phyloP scores from a whole-genome alignment of 1,140 invertebrate genomes.

The Sitobion miscanthi region DNA sequence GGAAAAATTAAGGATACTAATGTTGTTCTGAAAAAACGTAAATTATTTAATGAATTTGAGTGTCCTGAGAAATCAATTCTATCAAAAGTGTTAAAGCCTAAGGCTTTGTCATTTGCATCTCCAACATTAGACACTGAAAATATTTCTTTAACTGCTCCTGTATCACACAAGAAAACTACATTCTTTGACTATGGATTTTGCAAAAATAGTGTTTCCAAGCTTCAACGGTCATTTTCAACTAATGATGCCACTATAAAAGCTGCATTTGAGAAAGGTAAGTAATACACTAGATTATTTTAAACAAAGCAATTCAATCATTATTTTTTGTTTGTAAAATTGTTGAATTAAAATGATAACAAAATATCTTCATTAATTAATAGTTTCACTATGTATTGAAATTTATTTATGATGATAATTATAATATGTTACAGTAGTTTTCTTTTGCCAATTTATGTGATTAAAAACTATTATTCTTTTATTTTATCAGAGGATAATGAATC shows the following conservation, averaged over 20 bases:
- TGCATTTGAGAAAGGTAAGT: slow-evolving; percentile 68
- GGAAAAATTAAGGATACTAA: not conserved
- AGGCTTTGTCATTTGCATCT: slow-evolving; percentile 42
- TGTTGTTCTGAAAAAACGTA: slow-evolving; percentile 14
- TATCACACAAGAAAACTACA: slow-evolving; percentile 56
- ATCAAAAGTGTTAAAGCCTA: slow-evolving; percentile 17
- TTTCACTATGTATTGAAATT: too few species aligned
- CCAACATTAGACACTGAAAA: slow-evolving; percentile 20
- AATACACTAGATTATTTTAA: not conserved
- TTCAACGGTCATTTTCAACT: slow-evolving; percentile 68
- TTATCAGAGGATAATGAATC: slow-evolving; percentile 66
- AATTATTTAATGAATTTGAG: slow-evolving; percentile 44
- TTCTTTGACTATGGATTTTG: slow-evolving; percentile 60
- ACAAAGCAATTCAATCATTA: not conserved
- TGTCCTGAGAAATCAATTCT: not conserved
- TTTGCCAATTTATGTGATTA: too few species aligned
- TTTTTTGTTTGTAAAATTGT: not conserved
- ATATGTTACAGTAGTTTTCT: too few species aligned
- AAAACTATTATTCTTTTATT: slow-evolving; percentile 57
- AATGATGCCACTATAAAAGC: slow-evolving; percentile 70
- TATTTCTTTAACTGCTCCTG: slow-evolving; percentile 27
- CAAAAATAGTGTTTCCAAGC: slow-evolving; percentile 59
- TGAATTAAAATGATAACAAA: too few species aligned
- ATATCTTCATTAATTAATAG: too few species aligned
- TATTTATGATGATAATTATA: too few species aligned